Evolutionary conservation across 2,888 invertebrate species (phyloP), one percentile per base, ranked within the genome.

Genomic region (Cosmia trapezina): DNA sequence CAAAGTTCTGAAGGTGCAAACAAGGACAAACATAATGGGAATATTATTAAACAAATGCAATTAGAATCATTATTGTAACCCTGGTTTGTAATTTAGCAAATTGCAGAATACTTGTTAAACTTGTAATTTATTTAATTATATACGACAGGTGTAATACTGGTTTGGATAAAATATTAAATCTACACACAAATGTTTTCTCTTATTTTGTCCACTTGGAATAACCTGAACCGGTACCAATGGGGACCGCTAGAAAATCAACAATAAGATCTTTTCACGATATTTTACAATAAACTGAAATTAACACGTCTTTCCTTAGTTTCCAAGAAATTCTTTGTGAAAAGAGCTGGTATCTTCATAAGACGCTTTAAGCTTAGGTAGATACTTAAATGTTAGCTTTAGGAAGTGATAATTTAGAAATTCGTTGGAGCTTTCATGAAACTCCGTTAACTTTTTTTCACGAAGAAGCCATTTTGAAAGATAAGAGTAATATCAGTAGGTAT

Each of bases 21-120:
- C 57, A 80, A 72, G 62, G 57, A 62, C 78, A 47, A 9, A 54
- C 0, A 11, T 69, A 59, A 54, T 82, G 33, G 4, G n/a, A 71
- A 45, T 12, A 59, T n/a, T 45, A 64, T 67, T 17, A 62, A 66
- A 61, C 19, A 57, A 68, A 51, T 71, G 22, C 33, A 72, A 64
- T 68, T 51, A 57, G 12, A 41, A 47, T 70, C 0, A 64, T 76
- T 63, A 43, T 37, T 60, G n/a, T 2, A 49, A 68, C 43, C 60
- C 43, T 33, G 45, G 8, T 43, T 68, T 57, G 12, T 33, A 47
- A 79, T 77, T 78, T 45, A 37, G 14, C 14, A 61, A 79, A 71
- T 77, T 77, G 60, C 33, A 14, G 47, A n/a, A 12, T 45, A 63
- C 4, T 3, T 28, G 19, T 33, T 33, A 19, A 14, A 9, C 4